phyloP scores from a whole-genome alignment of 1,140 invertebrate species.

The Drosophila teissieri region DNA sequence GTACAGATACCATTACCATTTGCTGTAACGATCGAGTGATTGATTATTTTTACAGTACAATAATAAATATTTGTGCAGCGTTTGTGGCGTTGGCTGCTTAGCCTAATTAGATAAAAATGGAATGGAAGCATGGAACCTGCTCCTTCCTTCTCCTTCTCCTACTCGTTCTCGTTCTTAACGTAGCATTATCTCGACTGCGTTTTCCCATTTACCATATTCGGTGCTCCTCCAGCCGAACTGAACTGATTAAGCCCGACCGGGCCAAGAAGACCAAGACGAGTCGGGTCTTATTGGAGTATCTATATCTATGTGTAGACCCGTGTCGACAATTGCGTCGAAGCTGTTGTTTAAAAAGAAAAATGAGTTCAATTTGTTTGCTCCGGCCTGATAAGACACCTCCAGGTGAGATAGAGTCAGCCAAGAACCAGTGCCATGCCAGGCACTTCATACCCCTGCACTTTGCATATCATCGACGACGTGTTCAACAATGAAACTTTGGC shows the following conservation, averaged over 20 bases:
- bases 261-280: constrained; percentile 51
- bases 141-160: constrained; percentile 9
- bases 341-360: constrained; percentile 74
- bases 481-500: constrained; percentile 45
- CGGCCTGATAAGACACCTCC: constrained; percentile 30
- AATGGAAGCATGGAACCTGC: constrained; percentile 44
- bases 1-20: constrained; percentile 64
- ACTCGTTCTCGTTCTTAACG: constrained; percentile 6
- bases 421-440: constrained; percentile 44
- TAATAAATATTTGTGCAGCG: constrained; percentile 73
- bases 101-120: constrained; percentile 83
- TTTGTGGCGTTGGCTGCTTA: constrained; percentile 58
- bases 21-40: constrained; percentile 81
- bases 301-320: constrained; percentile 44
- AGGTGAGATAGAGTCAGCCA: constrained; percentile 42
- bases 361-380: constrained; percentile 80
- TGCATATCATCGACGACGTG: constrained; percentile 63
- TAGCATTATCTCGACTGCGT: constrained; percentile 57
- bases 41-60: constrained; percentile 82
- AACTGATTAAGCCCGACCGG: constrained; percentile 61
- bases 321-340: constrained; percentile 73
- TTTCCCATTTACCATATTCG: constrained; percentile 81
- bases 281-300: constrained; percentile 71
- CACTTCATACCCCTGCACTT: constrained; percentile 41
- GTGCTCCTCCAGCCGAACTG: constrained; percentile 38